A percentile compares a stretch with the other conserved stretches of the same genome.
Conservation (phyloP, 2,888 invertebrate genomes). For the Anthophora plumipes region DNA sequence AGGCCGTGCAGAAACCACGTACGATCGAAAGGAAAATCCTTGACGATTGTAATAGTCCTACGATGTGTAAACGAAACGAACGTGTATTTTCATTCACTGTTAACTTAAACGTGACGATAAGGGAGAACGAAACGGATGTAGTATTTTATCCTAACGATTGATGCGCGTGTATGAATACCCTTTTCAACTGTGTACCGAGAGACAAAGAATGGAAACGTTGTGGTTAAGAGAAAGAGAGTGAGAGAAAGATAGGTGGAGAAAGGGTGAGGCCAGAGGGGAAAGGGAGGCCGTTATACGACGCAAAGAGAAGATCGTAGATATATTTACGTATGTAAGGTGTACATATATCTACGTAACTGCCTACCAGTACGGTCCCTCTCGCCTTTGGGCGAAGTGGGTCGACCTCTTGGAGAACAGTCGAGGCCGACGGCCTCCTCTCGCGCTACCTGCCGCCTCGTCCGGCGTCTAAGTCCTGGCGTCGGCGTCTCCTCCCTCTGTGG, state of each 20-base stretch:
- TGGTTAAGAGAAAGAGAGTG: background rate
- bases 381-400: conserved; percentile 80
- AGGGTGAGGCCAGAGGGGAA: conserved; percentile 48
- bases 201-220: background rate
- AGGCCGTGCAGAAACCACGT: background rate
- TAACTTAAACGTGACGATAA: too few species aligned
- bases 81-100: too few species aligned
- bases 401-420: conserved; percentile 76
- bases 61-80: too few species aligned
- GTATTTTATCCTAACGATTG: too few species aligned
- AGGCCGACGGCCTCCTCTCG: conserved; percentile 76
- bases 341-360: conserved; percentile 68
- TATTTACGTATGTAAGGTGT: conserved; percentile 59
- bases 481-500: conserved; percentile 65
- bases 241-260: conserved; percentile 22
- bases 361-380: conserved; percentile 77
- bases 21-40: conserved; percentile 2
- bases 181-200: background rate
- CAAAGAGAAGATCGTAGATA: conserved; percentile 66
- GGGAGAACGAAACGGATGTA: too few species aligned
- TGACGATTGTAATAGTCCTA: background rate
- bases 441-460: conserved; percentile 53
- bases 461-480: conserved; percentile 65
- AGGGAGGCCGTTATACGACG: conserved; percentile 62
- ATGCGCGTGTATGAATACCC: too few species aligned